Conservation (phyloP, 1,140 invertebrate genomes). For the Drosophila triauraria region DNA sequence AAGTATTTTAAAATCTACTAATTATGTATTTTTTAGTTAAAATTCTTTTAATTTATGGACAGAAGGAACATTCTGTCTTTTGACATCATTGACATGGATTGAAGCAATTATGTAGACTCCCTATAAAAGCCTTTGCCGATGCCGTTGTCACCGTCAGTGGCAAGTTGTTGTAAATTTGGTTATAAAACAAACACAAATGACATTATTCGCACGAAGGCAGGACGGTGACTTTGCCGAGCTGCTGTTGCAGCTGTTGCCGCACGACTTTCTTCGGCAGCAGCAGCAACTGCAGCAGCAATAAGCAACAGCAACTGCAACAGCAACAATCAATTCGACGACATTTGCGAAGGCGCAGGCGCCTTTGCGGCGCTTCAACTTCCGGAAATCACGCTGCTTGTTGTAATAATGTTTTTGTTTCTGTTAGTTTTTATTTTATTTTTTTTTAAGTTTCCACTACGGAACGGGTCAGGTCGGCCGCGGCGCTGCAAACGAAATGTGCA, state of each 20-base stretch:
- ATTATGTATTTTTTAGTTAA: too few species aligned
- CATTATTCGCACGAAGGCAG: conserved; percentile 81
- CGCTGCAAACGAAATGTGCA: conserved; percentile 59
- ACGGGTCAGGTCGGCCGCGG: conserved; percentile 34
- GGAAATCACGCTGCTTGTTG: conserved; percentile 76
- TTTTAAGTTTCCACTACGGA: conserved; percentile 34
- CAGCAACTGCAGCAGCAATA: conserved; percentile 31
- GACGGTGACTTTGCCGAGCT: conserved; percentile 50
- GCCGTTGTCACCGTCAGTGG: conserved; percentile 32
- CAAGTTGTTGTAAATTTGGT: conserved; percentile 75
- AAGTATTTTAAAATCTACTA: background rate
- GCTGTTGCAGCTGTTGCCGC: conserved; percentile 72
- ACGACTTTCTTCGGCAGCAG: conserved; percentile 68
- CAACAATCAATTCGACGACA: conserved; percentile 76
- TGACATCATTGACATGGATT: conserved; percentile 18
- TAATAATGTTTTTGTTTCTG: conserved; percentile 60
- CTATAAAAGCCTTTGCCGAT: background rate
- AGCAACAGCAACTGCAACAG: conserved; percentile 35
- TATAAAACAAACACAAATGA: conserved; percentile 83
- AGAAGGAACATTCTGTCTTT: conserved; percentile 11
- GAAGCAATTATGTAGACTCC: conserved; percentile 53
- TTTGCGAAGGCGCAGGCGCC: conserved; percentile 67
- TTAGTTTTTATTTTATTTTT: conserved; percentile 5
- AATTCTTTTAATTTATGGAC: background rate
- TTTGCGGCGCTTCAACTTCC: conserved; percentile 76